Base-by-base conservation (phyloP, 2,797 vertebrate genomes). In the Apodemus agrarius region DNA sequence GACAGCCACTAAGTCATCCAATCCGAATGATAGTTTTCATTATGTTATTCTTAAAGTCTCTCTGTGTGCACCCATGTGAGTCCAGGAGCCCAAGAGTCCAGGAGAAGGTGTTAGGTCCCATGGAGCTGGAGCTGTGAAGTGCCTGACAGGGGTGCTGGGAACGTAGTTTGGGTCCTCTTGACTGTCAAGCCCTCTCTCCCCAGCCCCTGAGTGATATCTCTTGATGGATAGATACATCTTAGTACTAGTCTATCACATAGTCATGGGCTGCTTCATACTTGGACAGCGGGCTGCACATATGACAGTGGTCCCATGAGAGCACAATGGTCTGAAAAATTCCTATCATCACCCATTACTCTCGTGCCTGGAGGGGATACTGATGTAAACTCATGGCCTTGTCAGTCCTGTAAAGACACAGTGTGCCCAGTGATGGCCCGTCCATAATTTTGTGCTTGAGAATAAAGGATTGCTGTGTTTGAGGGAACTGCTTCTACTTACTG, bases 11-110 rank as follows among this genome's bases (percentile, higher is more conserved):
- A 89, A 86, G 65, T 96, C 61, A 80, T 92, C 94, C 86, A 89
- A 81, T 95, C 59, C 21, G 94, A 93, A 96, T 91, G 78, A 96
- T 88, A 63, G 74, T n/a, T 43, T 96, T 34, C 61, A 67, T 67
- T 34, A 7, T 89, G 31, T 57, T 59, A 31, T 59, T 43, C 43
- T 72, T 37, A 37, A 69, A 69, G 69, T 61, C 37, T 88, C n/a
- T 29, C 67, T 31, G n/a, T 89, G 67, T 78, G 49, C 14, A 7
- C 12, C 34, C 57, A 34, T n/a, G 54, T 63, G 87, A 46, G 6
- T 49, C 22, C 1, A 34, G 65, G n/a, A 1, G 22, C 4, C 65
- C 6, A 16, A 37, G 67, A 54, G 49, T 72, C 49, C 49, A 87
- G 49, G 7, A 87, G 34, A 72, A 16, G 67, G 21, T 3, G 0